Base-by-base conservation (phyloP, 2,888 invertebrate species). In the Gari tellinella region DNA sequence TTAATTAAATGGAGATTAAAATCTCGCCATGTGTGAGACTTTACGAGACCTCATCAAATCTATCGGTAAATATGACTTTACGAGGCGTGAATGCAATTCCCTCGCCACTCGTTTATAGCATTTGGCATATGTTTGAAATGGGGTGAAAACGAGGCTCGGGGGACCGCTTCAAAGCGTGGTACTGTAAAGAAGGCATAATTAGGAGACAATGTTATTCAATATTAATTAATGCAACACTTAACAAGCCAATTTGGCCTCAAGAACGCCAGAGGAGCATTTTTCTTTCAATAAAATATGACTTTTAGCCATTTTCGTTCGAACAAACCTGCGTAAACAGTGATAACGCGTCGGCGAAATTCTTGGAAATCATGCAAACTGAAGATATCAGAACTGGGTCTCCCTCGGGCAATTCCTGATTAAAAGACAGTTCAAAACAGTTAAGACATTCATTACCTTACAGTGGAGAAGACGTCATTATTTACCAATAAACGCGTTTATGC, bases 1-100 rank as follows among this genome's bases (percentile, higher is more conserved):
- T 67, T 78, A 78, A 78, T 78, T 70, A 78, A 78, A 78, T 73
- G 70, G 63, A 73, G 72, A 78, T 78, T 78, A 70, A 67, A 63
- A 67, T 72, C 78, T 78, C 68, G 73, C 65, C 67, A 67, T 67
- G 73, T 72, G 78, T 63, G 78, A 78, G 78, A 67, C 53, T 69
- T 72, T 43, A 23, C 70, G 78, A 74, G 78, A 78, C 70, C 70
- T 67, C 74, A 74, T 73, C 78, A 74, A 78, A 66, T 72, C 63
- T 79, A 79, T 79, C 75, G 63, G 79, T 79, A 79, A 79, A 72
- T 72, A 66, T 67, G 79, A 79, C 57, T 73, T 69, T 72, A 79
- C 72, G 65, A 64, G 62, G 75, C 79, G 79, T 63, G 48, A 67
- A 60, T 21, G 52, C 21, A 61, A 72, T 72, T 74, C 70, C 62